A percentile compares a stretch with the other conserved stretches of the same genome.
Conservation (phyloP, 2,888 invertebrate genomes). For the Apotomis betuletana region DNA sequence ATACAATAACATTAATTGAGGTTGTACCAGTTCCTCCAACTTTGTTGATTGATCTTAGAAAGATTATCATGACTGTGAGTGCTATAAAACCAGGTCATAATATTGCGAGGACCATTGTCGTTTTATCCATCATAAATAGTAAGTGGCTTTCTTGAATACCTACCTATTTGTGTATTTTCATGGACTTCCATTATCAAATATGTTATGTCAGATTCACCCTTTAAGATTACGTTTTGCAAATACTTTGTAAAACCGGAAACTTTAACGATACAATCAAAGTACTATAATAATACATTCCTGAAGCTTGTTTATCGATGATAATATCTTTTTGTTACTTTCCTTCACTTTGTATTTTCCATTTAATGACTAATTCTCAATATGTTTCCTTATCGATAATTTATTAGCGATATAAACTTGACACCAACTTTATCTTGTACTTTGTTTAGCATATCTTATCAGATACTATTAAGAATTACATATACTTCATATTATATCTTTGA, state of each 20-base stretch:
- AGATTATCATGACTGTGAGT: constrained; percentile 8
- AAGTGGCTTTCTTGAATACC: neutral
- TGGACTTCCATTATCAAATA: neutral
- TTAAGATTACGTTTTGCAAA: neutral
- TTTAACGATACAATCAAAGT: neutral
- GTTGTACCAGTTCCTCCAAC: constrained; percentile 3
- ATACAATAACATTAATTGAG: neutral
- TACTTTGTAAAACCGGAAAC: neutral
- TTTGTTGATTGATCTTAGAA: constrained; percentile 5
- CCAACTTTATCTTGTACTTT: constrained; percentile 20
- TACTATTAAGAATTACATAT: neutral
- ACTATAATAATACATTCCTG: neutral
- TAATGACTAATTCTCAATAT: neutral
- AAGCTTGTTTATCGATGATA: neutral
- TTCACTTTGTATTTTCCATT: neutral
- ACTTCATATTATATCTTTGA: neutral
- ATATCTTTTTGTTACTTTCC: neutral
- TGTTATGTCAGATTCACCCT: neutral
- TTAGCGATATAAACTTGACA: constrained; percentile 1
- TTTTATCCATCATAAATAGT: constrained; percentile 17
- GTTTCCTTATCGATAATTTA: constrained; percentile 4
- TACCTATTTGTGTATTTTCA: neutral
- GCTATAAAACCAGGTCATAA: neutral
- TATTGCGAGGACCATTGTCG: constrained; percentile 10
- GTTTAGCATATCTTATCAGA: constrained; percentile 25